Evolutionary conservation across 2,113 vertebrate genomes (phyloP).

Genomic region (Lamprotornis superbus): DNA sequence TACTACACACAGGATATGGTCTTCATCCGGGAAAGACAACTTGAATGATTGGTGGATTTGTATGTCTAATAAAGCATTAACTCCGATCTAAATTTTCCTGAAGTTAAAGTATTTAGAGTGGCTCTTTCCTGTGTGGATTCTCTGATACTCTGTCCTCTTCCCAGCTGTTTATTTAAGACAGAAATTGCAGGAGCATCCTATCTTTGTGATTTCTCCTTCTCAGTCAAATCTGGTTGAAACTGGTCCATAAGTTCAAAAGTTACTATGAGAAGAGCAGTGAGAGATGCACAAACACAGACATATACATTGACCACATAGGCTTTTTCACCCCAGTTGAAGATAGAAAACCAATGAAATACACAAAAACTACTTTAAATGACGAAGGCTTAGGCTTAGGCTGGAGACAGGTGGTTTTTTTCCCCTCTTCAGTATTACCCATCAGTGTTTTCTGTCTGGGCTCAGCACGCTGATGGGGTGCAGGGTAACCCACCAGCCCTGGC

Average conservation of each 20-base stretch:
- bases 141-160: neutral
- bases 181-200: neutral
- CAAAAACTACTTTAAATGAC: neutral
- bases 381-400: neutral
- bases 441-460: neutral
- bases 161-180: neutral
- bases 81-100: neutral
- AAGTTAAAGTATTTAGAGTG: neutral
- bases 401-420: neutral
- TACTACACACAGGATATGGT: conserved; percentile 3
- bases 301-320: neutral
- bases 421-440: neutral
- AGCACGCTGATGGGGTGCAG: neutral
- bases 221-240: neutral
- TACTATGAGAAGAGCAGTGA: neutral
- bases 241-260: neutral
- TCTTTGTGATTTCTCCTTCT: neutral
- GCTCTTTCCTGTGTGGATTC: conserved; percentile 6
- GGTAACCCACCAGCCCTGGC: neutral
- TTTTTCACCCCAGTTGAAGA: neutral
- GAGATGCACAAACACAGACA: neutral
- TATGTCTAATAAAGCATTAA: conserved; percentile 15
- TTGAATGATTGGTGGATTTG: conserved; percentile 21
- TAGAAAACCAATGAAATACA: neutral
- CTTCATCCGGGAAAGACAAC: neutral